A percentile compares a stretch with the other conserved stretches of the same genome.
phyloP scores from a whole-genome alignment of 2,888 invertebrate species.

The Protophormia terraenovae region DNA sequence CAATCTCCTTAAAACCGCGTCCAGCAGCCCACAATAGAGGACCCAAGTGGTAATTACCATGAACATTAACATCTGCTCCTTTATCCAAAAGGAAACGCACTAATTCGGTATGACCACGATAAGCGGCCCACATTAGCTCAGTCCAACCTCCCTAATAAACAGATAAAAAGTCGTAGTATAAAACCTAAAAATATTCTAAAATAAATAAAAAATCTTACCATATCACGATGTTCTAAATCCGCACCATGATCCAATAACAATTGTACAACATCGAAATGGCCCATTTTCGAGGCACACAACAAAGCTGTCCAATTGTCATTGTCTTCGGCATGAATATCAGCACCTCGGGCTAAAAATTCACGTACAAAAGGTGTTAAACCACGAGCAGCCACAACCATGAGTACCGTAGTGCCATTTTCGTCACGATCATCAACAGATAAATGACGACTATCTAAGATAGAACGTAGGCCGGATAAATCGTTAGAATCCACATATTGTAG shows the following conservation, averaged over 20 bases:
- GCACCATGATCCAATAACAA: conserved; percentile 93
- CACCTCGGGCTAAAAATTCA: conserved; percentile 92
- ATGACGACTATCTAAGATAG: conserved; percentile 91
- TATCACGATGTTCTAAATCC: conserved; percentile 92
- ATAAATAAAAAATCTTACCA: conserved; percentile 87
- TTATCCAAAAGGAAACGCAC: conserved; percentile 90
- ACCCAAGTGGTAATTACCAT: conserved; percentile 95
- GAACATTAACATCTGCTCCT: conserved; percentile 96
- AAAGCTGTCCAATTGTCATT: conserved; percentile 96
- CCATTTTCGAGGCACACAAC: conserved; percentile 94
- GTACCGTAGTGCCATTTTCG: conserved; percentile 96
- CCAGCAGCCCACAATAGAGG: conserved; percentile 98
- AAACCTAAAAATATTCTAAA: neutral
- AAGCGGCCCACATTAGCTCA: conserved; percentile 98
- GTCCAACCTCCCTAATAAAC: conserved; percentile 95
- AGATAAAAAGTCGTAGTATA: neutral
- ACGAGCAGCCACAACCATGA: conserved; percentile 94
- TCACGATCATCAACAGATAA: conserved; percentile 92
- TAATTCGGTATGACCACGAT: conserved; percentile 92
- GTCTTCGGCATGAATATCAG: conserved; percentile 95
- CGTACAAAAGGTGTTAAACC: conserved; percentile 92
- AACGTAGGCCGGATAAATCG: conserved; percentile 89
- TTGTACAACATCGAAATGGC: conserved; percentile 90
- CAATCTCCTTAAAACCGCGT: conserved; percentile 93
- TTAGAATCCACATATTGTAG: conserved; percentile 90